These are phyloP conservation scores for Saccostrea echinata DNA, from an alignment of 1,140 invertebrate genomes.

Conservation along the genomic window DNA sequence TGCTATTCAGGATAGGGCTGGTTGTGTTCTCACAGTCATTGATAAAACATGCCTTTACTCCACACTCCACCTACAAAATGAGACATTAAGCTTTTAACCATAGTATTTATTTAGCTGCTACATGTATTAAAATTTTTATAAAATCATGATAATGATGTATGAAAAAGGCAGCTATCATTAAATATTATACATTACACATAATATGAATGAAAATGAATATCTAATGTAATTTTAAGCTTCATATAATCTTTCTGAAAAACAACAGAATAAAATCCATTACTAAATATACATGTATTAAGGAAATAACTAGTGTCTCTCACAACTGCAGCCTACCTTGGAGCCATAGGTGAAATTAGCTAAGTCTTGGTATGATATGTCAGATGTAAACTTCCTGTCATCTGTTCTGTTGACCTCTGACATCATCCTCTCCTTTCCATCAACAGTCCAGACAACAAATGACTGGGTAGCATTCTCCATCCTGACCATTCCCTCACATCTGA, in stretches of 20 bases:
- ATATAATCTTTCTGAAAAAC: too few species aligned
- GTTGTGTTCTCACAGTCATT: constrained; percentile 60
- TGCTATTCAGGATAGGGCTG: constrained; percentile 63
- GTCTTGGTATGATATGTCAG: constrained; percentile 27
- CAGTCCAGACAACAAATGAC: constrained; percentile 59
- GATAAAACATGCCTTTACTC: constrained; percentile 62
- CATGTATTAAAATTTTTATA: too few species aligned
- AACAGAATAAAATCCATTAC: too few species aligned
- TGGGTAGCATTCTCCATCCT: constrained; percentile 48
- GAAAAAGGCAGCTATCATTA: too few species aligned
- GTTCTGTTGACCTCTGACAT: constrained; percentile 12
- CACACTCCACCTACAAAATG: constrained; percentile 65
- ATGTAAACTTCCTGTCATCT: constrained; percentile 10
- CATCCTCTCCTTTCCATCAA: constrained; percentile 45
- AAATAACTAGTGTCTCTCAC: too few species aligned
- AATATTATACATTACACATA: too few species aligned
- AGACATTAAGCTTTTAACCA: too few species aligned
- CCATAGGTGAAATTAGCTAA: constrained; percentile 56
- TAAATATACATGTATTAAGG: too few species aligned
- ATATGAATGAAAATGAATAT: too few species aligned
- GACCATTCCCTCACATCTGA: constrained; percentile 58
- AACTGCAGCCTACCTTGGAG: constrained; percentile 56
- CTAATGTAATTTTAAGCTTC: too few species aligned
- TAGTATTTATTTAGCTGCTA: too few species aligned
- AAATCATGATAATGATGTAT: too few species aligned